These are phyloP conservation scores for Mustela lutreola DNA, from an alignment of 2,113 vertebrate genomes.

Conservation along the genomic window DNA sequence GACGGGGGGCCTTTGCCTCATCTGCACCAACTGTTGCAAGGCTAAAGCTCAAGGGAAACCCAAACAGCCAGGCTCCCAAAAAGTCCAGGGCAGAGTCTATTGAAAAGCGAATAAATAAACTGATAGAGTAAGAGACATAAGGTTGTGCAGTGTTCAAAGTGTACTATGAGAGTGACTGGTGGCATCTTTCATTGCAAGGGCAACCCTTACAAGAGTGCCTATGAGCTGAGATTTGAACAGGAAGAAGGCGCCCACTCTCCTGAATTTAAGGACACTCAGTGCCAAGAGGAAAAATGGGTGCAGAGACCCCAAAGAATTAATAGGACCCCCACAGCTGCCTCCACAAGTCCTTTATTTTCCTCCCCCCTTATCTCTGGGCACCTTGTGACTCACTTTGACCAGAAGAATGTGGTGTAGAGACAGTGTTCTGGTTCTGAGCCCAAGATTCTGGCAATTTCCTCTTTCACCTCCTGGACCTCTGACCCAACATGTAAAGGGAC, in stretches of 20 bases:
- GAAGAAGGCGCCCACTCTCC: background rate
- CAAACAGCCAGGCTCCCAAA: background rate
- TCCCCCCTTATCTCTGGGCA: background rate
- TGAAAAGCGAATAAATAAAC: background rate
- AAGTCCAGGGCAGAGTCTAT: background rate
- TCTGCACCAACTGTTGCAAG: background rate
- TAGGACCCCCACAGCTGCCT: background rate
- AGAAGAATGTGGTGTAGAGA: background rate
- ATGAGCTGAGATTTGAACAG: background rate
- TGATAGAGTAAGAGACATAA: background rate
- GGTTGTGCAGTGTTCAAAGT: background rate
- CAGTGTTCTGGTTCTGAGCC: background rate
- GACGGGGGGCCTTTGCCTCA: background rate
- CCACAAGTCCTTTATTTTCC: background rate
- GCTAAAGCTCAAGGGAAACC: background rate
- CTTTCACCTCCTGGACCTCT: background rate
- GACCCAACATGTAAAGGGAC: background rate
- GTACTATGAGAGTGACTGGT: background rate
- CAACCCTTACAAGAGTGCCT: background rate
- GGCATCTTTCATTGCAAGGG: background rate
- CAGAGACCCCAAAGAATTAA: background rate
- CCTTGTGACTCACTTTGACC: background rate
- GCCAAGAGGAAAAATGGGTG: background rate
- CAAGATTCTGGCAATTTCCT: background rate
- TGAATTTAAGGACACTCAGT: background rate